Evolutionary conservation across 2,888 invertebrate species (phyloP).

Genomic region (Phymatocera aterrima): DNA sequence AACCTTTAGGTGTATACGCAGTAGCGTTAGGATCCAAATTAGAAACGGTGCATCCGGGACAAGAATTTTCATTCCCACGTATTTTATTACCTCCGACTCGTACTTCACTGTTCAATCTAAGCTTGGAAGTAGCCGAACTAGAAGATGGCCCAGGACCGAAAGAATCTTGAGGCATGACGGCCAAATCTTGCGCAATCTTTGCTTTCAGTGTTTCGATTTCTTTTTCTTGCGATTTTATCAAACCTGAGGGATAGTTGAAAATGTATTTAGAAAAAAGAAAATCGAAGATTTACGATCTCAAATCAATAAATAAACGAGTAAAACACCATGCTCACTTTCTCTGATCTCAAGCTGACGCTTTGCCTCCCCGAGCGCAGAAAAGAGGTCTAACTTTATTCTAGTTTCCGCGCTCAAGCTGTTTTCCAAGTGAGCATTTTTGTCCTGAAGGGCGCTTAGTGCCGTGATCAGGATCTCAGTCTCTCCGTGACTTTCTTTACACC

Average conservation of each 20-base stretch:
- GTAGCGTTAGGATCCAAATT: slow-evolving; percentile 93
- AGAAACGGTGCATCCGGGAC: slow-evolving; percentile 74
- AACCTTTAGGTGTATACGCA: slow-evolving; percentile 91
- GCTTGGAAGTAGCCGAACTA: slow-evolving; percentile 79
- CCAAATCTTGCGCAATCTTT: slow-evolving; percentile 94
- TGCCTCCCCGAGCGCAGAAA: slow-evolving; percentile 97
- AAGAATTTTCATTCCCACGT: slow-evolving; percentile 69
- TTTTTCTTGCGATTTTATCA: slow-evolving; percentile 90
- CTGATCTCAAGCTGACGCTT: slow-evolving; percentile 92
- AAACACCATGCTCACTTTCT: slow-evolving; percentile 81
- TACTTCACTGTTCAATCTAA: slow-evolving; percentile 76
- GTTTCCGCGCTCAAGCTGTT: slow-evolving; percentile 97
- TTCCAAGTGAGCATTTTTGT: slow-evolving; percentile 94
- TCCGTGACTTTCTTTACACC: slow-evolving; percentile 80
- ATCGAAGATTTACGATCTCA: neutral
- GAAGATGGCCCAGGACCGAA: slow-evolving; percentile 77
- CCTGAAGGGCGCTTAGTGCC: slow-evolving; percentile 89
- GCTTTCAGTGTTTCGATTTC: slow-evolving; percentile 94
- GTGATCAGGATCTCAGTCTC: slow-evolving; percentile 87
- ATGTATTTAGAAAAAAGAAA: slow-evolving; percentile 24
- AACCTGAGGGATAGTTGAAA: slow-evolving; percentile 79
- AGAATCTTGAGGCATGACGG: slow-evolving; percentile 90
- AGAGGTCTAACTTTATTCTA: slow-evolving; percentile 97
- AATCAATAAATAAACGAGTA: neutral
- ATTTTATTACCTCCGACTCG: slow-evolving; percentile 69